Evolutionary conservation across 1,140 invertebrate genomes (phyloP), one percentile per base, ranked within the genome.

Genomic region (Drosophila lacteicornis): DNA sequence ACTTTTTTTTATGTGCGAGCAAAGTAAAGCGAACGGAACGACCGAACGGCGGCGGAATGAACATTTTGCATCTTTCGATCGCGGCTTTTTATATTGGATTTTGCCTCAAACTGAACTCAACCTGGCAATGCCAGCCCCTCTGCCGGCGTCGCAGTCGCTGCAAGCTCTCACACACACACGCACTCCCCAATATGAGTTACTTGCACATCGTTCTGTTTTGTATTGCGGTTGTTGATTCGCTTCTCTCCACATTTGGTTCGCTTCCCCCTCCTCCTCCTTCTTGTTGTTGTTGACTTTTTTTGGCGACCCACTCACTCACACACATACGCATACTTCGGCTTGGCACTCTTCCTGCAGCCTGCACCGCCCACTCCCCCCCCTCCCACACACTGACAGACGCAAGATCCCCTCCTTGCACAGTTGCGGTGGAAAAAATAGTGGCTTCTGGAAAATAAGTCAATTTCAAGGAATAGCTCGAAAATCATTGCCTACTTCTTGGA

Each of bases 21-120:
- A 74, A 82, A 82, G 74, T 82, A 84, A 80, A 79, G 76, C 79
- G 74, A 79, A 70, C 65, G 76, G 70, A 83, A 80, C 84, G 84
- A 80, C 57, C 53, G 53, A 70, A 81, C 82, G 67, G 62, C 83
- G 53, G 51, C 77, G 62, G 75, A 88, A 85, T 88, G 85, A 88
- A 73, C 82, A 91, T 90, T 88, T 88, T 88, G 85, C 85, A 90
- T 88, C 85, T 90, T 85, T 75, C 85, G 84, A 88, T 88, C 85
- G 77, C 70, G 80, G 77, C 82, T 88, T 90, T 87, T 88, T 85
- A 74, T 78, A 78, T 78, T 78, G 60, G 74, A 53, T 56, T 56
- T 56, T 15, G 53, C 53, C 53, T 22, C 53, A 56, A 56, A 40
- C 33, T 55, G 33, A 55, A 55, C 63, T 77, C 70, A 76, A 80